These are phyloP conservation scores for Galago senegalensis DNA, from an alignment of 2,797 vertebrate genomes.

Conservation along the genomic window DNA sequence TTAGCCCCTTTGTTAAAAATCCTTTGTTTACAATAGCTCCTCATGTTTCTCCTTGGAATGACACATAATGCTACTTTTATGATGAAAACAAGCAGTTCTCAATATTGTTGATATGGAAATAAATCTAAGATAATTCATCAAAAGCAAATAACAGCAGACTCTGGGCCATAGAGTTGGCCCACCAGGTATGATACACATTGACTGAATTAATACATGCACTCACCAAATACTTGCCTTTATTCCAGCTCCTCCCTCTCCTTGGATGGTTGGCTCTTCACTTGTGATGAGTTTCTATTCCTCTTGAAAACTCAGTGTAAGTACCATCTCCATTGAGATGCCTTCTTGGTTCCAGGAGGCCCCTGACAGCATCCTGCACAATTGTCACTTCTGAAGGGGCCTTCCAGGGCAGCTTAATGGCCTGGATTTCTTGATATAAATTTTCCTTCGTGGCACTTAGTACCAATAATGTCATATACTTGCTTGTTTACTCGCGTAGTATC, in stretches of 20 bases:
- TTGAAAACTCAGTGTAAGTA: neutral
- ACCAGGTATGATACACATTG: neutral
- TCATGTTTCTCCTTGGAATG: neutral
- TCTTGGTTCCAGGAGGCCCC: neutral
- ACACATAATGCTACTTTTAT: too few species aligned
- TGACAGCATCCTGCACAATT: fast-evolving
- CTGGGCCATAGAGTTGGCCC: neutral
- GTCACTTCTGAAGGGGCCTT: neutral
- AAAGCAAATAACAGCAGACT: neutral
- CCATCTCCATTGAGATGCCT: neutral
- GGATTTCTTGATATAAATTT: neutral
- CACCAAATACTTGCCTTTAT: neutral
- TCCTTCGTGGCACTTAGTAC: neutral
- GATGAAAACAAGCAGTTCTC: neutral
- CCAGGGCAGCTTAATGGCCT: fast-evolving
- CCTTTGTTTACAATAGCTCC: neutral
- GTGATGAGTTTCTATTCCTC: neutral
- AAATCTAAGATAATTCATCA: neutral
- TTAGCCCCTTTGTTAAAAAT: neutral
- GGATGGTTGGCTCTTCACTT: neutral
- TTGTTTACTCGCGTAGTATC: neutral
- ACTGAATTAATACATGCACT: neutral
- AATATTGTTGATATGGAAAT: neutral
- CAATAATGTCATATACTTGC: neutral
- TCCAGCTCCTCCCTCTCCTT: neutral